Conservation (phyloP, 2,797 vertebrate species). For the Perodicticus potto region DNA sequence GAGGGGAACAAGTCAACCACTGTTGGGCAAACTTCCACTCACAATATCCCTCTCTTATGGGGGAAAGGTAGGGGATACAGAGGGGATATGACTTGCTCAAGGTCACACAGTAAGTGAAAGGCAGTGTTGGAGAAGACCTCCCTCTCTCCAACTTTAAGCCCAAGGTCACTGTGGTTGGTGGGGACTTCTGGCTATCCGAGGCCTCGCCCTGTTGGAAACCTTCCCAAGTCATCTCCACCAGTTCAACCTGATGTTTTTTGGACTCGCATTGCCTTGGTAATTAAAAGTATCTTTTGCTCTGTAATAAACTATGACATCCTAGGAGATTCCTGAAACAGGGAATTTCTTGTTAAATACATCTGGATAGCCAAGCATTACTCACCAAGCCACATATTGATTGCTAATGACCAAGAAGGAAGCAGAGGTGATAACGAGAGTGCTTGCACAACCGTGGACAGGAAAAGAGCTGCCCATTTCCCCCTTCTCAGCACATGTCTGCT, state of each 20-base stretch:
- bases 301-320: background rate
- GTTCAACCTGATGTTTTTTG: background rate
- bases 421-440: background rate
- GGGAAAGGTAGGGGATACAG: background rate
- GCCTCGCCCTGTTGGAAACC: background rate
- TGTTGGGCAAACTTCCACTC: slow-evolving; percentile 74
- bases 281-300: background rate
- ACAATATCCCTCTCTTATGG: background rate
- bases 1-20: slow-evolving; percentile 30
- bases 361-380: background rate
- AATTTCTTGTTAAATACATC: background rate
- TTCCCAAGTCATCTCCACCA: background rate
- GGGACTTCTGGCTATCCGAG: background rate
- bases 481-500: background rate
- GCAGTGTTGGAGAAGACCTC: background rate
- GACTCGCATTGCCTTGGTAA: background rate
- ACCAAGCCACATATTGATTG: background rate
- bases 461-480: background rate
- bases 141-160: fast-evolving
- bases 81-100: background rate
- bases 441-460: too few species aligned
- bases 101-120: background rate
- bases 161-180: background rate
- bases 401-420: background rate
- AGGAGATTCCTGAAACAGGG: background rate